A percentile compares a stretch with the other conserved stretches of the same genome.
Evolutionary conservation across 2,113 vertebrate species (phyloP).

Genomic region (Calidris pygmaea): DNA sequence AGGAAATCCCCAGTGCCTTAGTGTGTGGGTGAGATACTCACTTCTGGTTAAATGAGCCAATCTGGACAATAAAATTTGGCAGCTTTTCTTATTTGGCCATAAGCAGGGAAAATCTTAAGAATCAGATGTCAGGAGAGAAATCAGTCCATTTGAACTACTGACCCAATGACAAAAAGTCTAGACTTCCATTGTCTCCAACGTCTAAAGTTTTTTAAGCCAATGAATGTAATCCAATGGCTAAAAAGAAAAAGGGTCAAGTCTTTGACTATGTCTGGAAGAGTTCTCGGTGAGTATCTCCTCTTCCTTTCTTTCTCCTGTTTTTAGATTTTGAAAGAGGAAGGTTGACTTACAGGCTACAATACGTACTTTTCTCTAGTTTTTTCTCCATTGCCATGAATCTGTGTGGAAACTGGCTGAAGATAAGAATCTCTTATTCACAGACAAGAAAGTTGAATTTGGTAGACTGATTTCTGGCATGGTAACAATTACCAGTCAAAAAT

Average conservation of each 20-base stretch:
- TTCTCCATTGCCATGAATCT: neutral
- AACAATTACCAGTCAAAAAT: neutral
- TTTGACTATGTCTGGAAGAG: neutral
- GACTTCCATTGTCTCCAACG: neutral
- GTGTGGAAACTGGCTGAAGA: neutral
- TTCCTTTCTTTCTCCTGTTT: neutral
- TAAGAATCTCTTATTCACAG: neutral
- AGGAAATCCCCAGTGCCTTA: neutral
- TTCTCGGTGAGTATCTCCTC: neutral
- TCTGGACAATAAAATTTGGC: constrained; percentile 25
- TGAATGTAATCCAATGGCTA: neutral
- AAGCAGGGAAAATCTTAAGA: constrained; percentile 46
- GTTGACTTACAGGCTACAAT: neutral
- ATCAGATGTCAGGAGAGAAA: constrained; percentile 23
- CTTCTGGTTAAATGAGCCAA: constrained; percentile 19
- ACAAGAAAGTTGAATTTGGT: neutral
- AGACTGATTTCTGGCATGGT: neutral
- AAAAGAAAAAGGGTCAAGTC: neutral
- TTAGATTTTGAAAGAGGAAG: neutral
- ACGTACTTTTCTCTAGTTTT: neutral
- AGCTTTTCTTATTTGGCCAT: neutral
- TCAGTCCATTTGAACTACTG: constrained; percentile 18
- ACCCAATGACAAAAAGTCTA: neutral
- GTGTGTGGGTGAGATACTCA: neutral
- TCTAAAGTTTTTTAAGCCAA: constrained; percentile 38